Conservation (phyloP, 2,888 invertebrate genomes). For the Agrypnus murinus region DNA sequence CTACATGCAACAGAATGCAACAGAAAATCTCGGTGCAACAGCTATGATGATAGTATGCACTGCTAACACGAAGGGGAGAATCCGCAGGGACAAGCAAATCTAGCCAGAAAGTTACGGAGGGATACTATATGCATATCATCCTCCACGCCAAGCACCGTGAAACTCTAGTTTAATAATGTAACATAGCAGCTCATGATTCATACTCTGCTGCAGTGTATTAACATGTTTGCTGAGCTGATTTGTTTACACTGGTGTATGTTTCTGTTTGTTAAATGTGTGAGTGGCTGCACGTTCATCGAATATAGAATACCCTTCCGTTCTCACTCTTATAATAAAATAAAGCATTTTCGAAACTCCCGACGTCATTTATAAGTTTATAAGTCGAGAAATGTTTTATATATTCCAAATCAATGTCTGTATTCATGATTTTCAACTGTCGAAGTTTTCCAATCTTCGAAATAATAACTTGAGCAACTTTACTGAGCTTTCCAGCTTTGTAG, state of each 20-base stretch:
- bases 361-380: conserved; percentile 57
- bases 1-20: conserved; percentile 43
- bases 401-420: conserved; percentile 50
- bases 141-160: conserved; percentile 60
- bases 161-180: conserved; percentile 65
- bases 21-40: conserved; percentile 41
- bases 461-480: conserved; percentile 55
- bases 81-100: conserved; percentile 47
- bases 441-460: conserved; percentile 64
- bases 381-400: conserved; percentile 55
- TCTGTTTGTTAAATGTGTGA: conserved; percentile 51
- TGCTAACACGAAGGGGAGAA: conserved; percentile 50
- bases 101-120: conserved; percentile 40
- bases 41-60: conserved; percentile 43
- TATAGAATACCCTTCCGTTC: conserved; percentile 33
- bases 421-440: conserved; percentile 56
- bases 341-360: conserved; percentile 53
- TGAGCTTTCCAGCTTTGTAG: conserved; percentile 33
- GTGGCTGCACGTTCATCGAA: conserved; percentile 40
- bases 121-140: conserved; percentile 64
- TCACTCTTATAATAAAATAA: conserved; percentile 53
- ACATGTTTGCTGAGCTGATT: conserved; percentile 64
- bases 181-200: conserved; percentile 62
- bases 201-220: conserved; percentile 60
- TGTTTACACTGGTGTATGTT: conserved; percentile 60